phyloP scores from a whole-genome alignment of 2,113 vertebrate genomes.

The Atlantisia rogersi region DNA sequence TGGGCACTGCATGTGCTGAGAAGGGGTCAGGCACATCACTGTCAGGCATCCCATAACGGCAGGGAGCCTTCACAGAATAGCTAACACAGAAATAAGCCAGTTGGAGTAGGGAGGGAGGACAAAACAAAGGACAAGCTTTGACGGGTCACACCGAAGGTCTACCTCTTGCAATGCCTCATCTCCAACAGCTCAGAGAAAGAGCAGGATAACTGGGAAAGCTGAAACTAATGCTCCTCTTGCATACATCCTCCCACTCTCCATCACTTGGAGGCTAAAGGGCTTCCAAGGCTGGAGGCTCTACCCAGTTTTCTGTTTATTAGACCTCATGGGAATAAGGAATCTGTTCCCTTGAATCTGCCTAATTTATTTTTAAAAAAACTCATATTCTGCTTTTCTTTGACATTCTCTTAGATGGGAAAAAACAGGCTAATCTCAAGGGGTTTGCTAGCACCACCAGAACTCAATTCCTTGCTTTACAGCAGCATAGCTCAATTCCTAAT shows the following conservation, averaged over 20 bases:
- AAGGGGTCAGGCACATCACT: not conserved
- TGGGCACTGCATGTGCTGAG: not conserved
- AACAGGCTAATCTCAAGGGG: not conserved
- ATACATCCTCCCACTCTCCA: not conserved
- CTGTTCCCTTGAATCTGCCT: not conserved
- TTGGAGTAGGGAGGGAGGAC: fast-evolving
- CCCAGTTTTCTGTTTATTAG: not conserved
- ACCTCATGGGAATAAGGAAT: not conserved
- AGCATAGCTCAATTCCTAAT: not conserved
- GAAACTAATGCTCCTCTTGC: not conserved
- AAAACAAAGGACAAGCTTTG: not conserved
- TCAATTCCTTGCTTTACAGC: not conserved
- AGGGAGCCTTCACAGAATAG: not conserved
- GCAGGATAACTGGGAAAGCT: not conserved
- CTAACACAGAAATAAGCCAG: not conserved
- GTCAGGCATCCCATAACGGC: not conserved
- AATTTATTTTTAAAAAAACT: not conserved
- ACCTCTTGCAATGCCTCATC: not conserved
- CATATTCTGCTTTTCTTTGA: not conserved
- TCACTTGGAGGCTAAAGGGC: not conserved
- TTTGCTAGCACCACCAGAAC: not conserved
- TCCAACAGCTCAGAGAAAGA: not conserved
- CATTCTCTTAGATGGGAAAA: not conserved
- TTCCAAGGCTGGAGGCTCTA: not conserved
- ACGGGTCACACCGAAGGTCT: not conserved